Evolutionary conservation across 2,797 vertebrate species (phyloP), one percentile per base, ranked within the genome.

Genomic region (Xiphophorus birchmanni): DNA sequence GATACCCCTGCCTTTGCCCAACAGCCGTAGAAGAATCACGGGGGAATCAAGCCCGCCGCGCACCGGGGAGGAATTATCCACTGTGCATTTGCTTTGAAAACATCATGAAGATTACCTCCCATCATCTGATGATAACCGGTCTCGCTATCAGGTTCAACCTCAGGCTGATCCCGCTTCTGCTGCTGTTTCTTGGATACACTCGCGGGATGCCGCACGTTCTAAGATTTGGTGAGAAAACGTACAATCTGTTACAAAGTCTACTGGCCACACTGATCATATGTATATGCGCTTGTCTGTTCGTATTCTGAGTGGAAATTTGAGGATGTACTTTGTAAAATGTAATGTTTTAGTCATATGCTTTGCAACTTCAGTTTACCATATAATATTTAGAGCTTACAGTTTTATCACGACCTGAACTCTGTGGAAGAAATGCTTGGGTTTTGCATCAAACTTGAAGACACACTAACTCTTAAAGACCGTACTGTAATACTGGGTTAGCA

Each of bases 171-270:
- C 97, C 96, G 95, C 97, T 95, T 87, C 93, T 97, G 92, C 95
- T 97, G 94, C 94, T 97, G 95, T 96, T 97, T 95, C 97, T 98
- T 92, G 97, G 97, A 96, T 97, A 97, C 95, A 97, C 97, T 94
- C 97, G 96, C 96, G 98, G 97, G 96, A 99, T 98, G 94, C 97
- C 98, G 82, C 98, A 99, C 96, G 98, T 99, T 84, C 92, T 99
- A 91, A 97, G 98, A 98, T 98, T 99, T 87, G 98, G 98, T 99
- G 97, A 98, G 97, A 95, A 78, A 52, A 56, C 47, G 73, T 86
- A 85, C 67, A 69, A 50, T n/a, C 40, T 71, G 40, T 71, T 71
- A 11, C 37, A 23, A 67, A 0, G 23, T 32, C 48, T 35, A 18
- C 12, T 58, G 26, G n/a, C 74, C 77, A 69, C 79, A 3, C 37